Base-by-base conservation (phyloP, 1,140 invertebrate genomes). In the Drosophila kanapiae region DNA sequence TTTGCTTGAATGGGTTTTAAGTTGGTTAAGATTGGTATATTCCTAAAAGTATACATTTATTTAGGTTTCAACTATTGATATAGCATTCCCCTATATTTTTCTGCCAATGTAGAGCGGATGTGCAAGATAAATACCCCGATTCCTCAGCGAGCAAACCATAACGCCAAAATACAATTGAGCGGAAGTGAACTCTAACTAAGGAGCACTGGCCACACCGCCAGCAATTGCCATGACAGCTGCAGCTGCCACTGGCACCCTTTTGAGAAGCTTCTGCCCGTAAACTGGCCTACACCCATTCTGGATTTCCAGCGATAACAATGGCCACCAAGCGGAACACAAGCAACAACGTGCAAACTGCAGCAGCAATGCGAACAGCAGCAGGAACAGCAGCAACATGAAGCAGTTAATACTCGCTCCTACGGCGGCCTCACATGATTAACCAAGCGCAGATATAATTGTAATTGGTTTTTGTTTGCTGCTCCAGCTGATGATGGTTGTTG, bases 371-470 rank as follows among this genome's bases (percentile, higher is more conserved):
- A 16, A 69, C 16, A 38, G 42, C 61, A 64, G 43, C 51, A 57
- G 5, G 43, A 58, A 13, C 38, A 38, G 29, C 31, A 45, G 37
- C 49, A 74, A 57, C 74, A 77, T 35, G 18, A 42, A 68, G 48
- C 40, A 74, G 42, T 53, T 53, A 51, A 31, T 56, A 29, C 27
- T 49, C 43, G 56, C 58, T 47, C 11, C 60, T 57, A 33, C 37
- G 48, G 35, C 31, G 47, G 78, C 49, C 59, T 61, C 82, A 86
- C 80, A 75, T 91, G 87, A 86, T 80, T 86, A 86, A 68, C 80
- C 87, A 91, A 91, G 87, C 86, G 82, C 74, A 76, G 82, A 86
- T 86, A 78, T 78, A 91, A 86, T 91, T 91, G 68, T 78, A 78
- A 84, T 78, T 78, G 75, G 65, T 76, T 84, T 82, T 82, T 62